These are phyloP conservation scores for Cantharis flavilabris DNA, from an alignment of 2,888 invertebrate species.

Conservation along the genomic window DNA sequence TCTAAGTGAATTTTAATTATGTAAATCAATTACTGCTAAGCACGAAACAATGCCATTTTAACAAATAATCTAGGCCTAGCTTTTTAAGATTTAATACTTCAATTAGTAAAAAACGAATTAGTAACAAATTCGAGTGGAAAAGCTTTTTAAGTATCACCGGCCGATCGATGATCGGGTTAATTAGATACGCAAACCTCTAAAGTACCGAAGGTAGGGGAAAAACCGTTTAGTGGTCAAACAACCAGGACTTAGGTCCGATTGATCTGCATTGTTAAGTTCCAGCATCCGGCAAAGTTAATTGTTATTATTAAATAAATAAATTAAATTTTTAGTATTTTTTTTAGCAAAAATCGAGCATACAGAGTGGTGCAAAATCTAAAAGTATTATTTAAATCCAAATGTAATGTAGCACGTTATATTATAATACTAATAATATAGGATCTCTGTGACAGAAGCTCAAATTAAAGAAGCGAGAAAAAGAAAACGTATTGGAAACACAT, in stretches of 20 bases:
- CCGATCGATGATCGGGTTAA: not conserved
- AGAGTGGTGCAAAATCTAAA: too few species aligned
- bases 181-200: not conserved
- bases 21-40: not conserved
- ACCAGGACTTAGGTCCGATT: not conserved
- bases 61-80: not conserved
- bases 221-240: not conserved
- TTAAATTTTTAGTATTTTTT: too few species aligned
- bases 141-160: not conserved
- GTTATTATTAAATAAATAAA: too few species aligned
- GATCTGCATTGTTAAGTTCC: too few species aligned
- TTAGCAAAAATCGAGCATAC: too few species aligned
- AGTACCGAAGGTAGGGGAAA: not conserved
- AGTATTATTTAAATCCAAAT: too few species aligned
- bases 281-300: too few species aligned
- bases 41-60: not conserved
- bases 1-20: not conserved
- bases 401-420: too few species aligned
- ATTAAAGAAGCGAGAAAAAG: not conserved
- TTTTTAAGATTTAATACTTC: not conserved
- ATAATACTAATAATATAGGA: too few species aligned
- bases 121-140: not conserved
- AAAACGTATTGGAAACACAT: not conserved
- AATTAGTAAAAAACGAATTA: not conserved
- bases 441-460: not conserved